Evolutionary conservation across 64 coral and sea anemone species (phyloP).

Genomic region (Astreopora myriophthalma): DNA sequence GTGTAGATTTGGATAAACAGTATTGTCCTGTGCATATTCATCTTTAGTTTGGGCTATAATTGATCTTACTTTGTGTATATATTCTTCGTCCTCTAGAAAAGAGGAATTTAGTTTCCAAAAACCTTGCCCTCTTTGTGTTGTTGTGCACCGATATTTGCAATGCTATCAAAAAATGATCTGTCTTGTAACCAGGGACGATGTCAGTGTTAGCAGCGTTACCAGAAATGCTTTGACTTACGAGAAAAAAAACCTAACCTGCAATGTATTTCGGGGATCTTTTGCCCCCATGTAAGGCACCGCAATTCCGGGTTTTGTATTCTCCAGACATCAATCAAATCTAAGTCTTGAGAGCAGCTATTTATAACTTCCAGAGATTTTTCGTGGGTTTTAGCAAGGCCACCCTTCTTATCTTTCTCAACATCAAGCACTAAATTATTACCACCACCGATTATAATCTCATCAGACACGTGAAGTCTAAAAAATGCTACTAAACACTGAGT

Average conservation of each 20-base stretch:
- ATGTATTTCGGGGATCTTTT: not conserved
- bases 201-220: not conserved
- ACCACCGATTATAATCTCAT: not conserved
- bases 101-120: slow-evolving; percentile 32
- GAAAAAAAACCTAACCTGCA: not conserved
- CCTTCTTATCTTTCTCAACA: not conserved
- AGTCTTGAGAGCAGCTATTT: not conserved
- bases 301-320: not conserved
- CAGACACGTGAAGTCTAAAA: not conserved
- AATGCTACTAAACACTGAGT: not conserved
- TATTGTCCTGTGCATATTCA: not conserved
- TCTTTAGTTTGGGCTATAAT: not conserved
- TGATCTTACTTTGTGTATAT: not conserved
- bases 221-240: not conserved
- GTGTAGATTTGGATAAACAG: not conserved
- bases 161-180: not conserved
- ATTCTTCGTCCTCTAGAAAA: not conserved
- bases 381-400: not conserved
- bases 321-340: slow-evolving; percentile 16
- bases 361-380: not conserved
- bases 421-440: too few relatives aligned
- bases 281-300: not conserved
- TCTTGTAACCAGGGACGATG: slow-evolving; percentile 13
- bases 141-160: not conserved
- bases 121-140: not conserved